Percentiles rank a stretch among this genome's conserved stretches.
Evolutionary conservation across 1,140 invertebrate species (phyloP).

Genomic region (Teleogryllus occipitalis): DNA sequence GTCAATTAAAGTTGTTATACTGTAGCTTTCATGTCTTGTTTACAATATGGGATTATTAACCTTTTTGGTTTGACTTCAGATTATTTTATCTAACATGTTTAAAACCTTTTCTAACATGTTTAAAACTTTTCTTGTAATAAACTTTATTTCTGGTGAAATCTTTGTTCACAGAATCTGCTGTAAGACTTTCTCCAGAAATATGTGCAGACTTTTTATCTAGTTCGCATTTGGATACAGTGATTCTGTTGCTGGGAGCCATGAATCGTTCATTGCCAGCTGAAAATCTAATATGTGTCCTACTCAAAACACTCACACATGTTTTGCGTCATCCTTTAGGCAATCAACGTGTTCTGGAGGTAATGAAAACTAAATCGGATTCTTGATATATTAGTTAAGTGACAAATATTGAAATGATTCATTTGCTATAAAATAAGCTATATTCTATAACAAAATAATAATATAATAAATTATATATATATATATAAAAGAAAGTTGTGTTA

Average conservation of each 20-base stretch:
- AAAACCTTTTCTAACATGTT: background rate
- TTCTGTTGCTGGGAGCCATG: background rate
- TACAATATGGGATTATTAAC: background rate
- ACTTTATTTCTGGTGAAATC: background rate
- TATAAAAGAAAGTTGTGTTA: no score
- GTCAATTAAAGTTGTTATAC: no score
- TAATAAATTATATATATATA: no score
- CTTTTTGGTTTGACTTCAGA: background rate
- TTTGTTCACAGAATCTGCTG: background rate
- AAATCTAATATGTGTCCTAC: background rate
- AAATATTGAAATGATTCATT: no score
- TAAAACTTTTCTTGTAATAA: background rate
- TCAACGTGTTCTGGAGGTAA: no score
- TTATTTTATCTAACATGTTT: background rate
- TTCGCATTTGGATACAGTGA: background rate
- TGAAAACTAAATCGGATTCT: no score
- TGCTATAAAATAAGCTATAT: no score
- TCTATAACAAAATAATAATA: no score
- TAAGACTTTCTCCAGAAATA: background rate
- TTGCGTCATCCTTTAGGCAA: background rate
- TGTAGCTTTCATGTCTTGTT: background rate
- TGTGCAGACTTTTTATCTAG: background rate
- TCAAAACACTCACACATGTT: background rate
- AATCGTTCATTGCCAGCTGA: background rate
- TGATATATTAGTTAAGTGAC: no score